Percentiles rank a stretch among this genome's conserved stretches.
Conservation (phyloP, 2,797 vertebrate genomes). For the Sternotherus odoratus region DNA sequence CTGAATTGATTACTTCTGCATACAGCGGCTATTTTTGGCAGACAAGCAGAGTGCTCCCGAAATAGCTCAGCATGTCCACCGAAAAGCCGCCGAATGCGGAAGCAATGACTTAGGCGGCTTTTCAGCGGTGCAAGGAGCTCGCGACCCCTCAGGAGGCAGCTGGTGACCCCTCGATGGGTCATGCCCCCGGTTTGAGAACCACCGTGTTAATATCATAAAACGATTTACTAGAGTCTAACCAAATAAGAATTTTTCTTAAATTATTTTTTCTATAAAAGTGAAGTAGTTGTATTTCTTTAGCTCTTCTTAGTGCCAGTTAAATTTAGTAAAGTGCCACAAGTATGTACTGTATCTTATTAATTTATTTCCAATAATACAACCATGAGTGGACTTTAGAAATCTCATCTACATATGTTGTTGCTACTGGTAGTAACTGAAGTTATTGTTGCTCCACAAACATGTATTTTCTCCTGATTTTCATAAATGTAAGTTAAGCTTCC, state of each 20-base stretch:
- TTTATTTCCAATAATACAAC: background rate
- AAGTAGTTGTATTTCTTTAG: background rate
- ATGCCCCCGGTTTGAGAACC: too few relatives aligned
- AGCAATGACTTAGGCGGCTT: too few relatives aligned
- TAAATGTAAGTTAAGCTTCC: background rate
- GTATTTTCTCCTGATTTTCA: background rate
- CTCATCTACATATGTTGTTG: background rate
- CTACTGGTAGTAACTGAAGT: background rate
- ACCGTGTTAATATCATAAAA: background rate
- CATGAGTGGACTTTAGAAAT: background rate
- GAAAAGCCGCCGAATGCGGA: too few relatives aligned
- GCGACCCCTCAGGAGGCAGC: too few relatives aligned
- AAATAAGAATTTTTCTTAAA: background rate
- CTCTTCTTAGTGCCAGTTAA: background rate
- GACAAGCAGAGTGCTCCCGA: too few relatives aligned
- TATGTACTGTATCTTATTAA: background rate
- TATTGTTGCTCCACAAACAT: background rate
- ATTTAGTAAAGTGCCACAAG: background rate
- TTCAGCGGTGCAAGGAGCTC: too few relatives aligned
- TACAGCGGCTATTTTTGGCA: too few relatives aligned
- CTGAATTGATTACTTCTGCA: too few relatives aligned
- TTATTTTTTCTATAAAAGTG: background rate
- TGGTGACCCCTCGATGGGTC: too few relatives aligned
- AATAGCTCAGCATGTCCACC: too few relatives aligned
- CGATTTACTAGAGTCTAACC: background rate